Percentiles rank a stretch among this genome's conserved stretches.
These are phyloP conservation scores for Myrmecobius fasciatus DNA, from an alignment of 2,113 vertebrate genomes.

Conservation along the genomic window DNA sequence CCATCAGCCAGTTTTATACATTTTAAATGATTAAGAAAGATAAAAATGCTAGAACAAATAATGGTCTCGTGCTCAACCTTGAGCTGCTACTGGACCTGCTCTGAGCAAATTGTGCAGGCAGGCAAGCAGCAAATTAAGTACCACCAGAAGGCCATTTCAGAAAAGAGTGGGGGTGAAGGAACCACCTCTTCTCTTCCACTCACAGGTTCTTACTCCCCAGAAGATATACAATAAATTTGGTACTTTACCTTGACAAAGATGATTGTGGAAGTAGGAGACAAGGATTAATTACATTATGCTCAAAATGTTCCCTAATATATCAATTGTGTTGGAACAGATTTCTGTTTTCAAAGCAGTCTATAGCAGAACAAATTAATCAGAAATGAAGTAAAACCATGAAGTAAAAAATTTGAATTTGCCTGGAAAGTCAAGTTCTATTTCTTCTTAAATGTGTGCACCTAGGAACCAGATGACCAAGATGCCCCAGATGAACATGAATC, in stretches of 20 bases:
- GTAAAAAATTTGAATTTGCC: conserved; percentile 29
- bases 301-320: neutral
- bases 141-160: neutral
- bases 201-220: neutral
- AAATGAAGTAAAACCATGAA: neutral
- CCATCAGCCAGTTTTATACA: neutral
- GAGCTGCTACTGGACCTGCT: neutral
- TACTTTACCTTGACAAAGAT: neutral
- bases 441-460: conserved; percentile 61
- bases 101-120: neutral
- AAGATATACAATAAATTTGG: neutral
- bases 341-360: neutral
- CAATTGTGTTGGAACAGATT: neutral
- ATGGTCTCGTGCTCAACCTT: neutral
- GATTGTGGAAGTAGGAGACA: neutral
- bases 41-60: neutral
- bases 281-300: neutral
- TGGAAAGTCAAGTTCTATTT: conserved; percentile 6
- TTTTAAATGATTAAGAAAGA: neutral
- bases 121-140: neutral
- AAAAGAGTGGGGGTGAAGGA: neutral
- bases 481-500: conserved; percentile 98
- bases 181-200: neutral
- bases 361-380: neutral
- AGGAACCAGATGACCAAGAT: conserved; percentile 99